Percentiles rank a stretch among this genome's conserved stretches.
Conservation (phyloP, 2,113 vertebrate species). For the Fulmarus glacialis region DNA sequence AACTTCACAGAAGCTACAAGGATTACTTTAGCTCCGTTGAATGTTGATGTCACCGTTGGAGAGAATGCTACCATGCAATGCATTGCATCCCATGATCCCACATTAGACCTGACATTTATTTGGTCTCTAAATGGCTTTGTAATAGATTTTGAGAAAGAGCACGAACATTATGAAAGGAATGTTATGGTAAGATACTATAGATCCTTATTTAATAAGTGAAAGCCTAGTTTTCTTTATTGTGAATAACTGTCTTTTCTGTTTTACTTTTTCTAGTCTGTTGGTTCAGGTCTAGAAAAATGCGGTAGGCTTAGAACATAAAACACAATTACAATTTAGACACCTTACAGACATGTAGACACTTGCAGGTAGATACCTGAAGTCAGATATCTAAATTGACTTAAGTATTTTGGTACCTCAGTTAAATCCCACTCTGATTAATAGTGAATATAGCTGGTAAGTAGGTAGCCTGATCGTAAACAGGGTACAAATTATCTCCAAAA, state of each 20-base stretch:
- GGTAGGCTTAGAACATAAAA: not conserved
- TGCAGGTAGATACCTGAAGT: not conserved
- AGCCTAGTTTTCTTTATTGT: not conserved
- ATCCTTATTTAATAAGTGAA: not conserved
- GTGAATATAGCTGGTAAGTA: not conserved
- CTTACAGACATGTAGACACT: not conserved
- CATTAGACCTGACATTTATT: conserved; percentile 91
- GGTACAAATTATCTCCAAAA: not conserved
- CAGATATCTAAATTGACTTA: not conserved
- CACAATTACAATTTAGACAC: not conserved
- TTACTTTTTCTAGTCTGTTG: not conserved
- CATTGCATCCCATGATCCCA: conserved; percentile 86
- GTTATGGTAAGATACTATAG: conserved; percentile 80
- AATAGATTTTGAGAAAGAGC: conserved; percentile 88
- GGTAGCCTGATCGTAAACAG: not conserved
- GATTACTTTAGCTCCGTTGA: conserved; percentile 90
- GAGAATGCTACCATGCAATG: conserved; percentile 90
- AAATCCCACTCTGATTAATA: not conserved
- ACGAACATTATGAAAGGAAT: conserved; percentile 84
- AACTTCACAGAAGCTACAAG: conserved; percentile 87
- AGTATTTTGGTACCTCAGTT: not conserved
- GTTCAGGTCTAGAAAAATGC: not conserved
- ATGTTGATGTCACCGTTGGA: conserved; percentile 89
- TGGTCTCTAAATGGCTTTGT: conserved; percentile 90
- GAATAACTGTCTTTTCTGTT: not conserved